phyloP scores from a whole-genome alignment of 1,140 invertebrate species.

The Drosophila ironensis region DNA sequence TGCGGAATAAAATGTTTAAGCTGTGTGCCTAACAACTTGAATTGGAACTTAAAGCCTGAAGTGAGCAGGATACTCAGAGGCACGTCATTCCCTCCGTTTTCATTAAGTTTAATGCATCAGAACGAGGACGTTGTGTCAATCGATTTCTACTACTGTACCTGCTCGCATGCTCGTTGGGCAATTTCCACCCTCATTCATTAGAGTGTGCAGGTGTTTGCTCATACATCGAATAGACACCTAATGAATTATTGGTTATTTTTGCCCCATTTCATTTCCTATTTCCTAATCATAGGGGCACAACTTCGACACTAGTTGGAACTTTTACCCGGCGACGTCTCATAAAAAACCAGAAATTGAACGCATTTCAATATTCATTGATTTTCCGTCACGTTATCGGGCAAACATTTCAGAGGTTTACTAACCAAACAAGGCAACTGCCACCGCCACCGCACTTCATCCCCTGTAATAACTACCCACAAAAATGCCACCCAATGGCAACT shows the following conservation, averaged over 20 bases:
- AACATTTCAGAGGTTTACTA: slow-evolving; percentile 51
- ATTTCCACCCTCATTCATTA: slow-evolving; percentile 1
- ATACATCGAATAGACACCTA: slow-evolving; percentile 18
- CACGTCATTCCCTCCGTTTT: too few species aligned
- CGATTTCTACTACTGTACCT: slow-evolving; percentile 4
- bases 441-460: background rate
- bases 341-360: slow-evolving; percentile 27
- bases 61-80: too few species aligned
- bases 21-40: too few species aligned
- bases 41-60: slow-evolving; percentile 8
- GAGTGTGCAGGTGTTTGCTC: slow-evolving; percentile 33
- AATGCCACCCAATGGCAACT: too few species aligned
- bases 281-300: slow-evolving; percentile 3
- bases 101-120: slow-evolving; percentile 9
- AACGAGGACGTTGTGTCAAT: too few species aligned
- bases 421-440: too few species aligned
- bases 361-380: slow-evolving; percentile 71
- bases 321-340: slow-evolving; percentile 17
- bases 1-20: too few species aligned
- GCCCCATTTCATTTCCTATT: slow-evolving; percentile 9
- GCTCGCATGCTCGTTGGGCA: background rate
- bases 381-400: slow-evolving; percentile 62
- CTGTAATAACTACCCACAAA: background rate
- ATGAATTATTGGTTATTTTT: slow-evolving; percentile 45
- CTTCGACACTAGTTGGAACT: background rate